Base-by-base conservation (phyloP, 2,888 invertebrate species). In the Pristionchus japonicus region DNA sequence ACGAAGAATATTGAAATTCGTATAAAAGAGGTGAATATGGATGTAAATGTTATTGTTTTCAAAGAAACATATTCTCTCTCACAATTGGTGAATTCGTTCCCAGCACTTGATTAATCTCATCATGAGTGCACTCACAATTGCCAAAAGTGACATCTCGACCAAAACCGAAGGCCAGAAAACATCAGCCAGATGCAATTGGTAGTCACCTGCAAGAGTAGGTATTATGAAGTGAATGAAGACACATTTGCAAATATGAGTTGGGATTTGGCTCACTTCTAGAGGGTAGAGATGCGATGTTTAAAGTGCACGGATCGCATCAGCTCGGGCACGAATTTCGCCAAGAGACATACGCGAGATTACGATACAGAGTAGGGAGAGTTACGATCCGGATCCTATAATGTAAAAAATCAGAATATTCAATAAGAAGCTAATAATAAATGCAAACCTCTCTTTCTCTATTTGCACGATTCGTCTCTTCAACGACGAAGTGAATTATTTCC, bases 331-430 rank as follows among this genome's bases (percentile, higher is more conserved):
- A 37, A 86, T 34, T 34, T 86, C 86, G 4, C 37, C 34, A 15
- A 52, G 70, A 7, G 86, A 86, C n/a, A 86, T 67, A 1, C 86
- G 67, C 31, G 86, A 86, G 11, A 86, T 43, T 13, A 86, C n/a
- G 86, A 86, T 31, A 86, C 86, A 23, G 86, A 67, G 70, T 70
- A 86, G 17, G 70, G 86, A 17, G 86, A 70, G 49, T 67, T 40
- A 70, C 49, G 70, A 27, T 23, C 34, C 34, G 31, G 43, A 15
- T 86, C 17, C 86, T 70, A 70, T 27, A n/a, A n/a, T n/a, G n/a
- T n/a, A n/a, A n/a, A n/a, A n/a, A n/a, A n/a, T n/a, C n/a, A n/a
- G n/a, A n/a, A n/a, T n/a, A n/a, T n/a, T n/a, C n/a, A n/a, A n/a
- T n/a, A n/a, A n/a, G n/a, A n/a, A n/a, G n/a, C n/a, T n/a, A n/a